A percentile compares a stretch with the other conserved stretches of the same genome.
Conservation (phyloP, 2,797 vertebrate genomes). For the Myotis findleyi region DNA sequence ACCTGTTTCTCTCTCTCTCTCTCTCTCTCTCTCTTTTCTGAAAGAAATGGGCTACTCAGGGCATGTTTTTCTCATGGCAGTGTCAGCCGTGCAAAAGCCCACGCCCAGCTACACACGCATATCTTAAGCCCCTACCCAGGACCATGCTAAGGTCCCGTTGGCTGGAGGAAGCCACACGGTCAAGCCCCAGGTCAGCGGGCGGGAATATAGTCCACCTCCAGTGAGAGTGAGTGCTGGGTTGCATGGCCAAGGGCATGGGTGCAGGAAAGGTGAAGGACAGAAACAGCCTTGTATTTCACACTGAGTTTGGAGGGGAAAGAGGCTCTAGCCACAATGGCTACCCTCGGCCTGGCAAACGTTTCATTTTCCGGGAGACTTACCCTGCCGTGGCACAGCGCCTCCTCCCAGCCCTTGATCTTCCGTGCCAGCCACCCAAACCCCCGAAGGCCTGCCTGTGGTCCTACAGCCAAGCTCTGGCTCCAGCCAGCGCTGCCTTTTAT, state of each 20-base stretch:
- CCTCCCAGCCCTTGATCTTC: neutral
- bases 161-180: neutral
- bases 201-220: fast-evolving
- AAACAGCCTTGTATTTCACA: neutral
- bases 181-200: fast-evolving
- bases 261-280: neutral
- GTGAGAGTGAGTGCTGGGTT: neutral
- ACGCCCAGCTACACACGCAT: neutral
- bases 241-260: fast-evolving
- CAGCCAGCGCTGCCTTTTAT: slow-evolving; percentile 52
- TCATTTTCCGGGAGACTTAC: neutral
- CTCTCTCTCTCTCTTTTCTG: neutral
- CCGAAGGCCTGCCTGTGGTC: slow-evolving; percentile 21
- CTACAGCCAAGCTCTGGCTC: slow-evolving; percentile 49
- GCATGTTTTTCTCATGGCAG: neutral
- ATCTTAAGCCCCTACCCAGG: neutral
- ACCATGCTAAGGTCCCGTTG: neutral
- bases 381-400: neutral
- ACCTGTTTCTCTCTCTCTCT: neutral
- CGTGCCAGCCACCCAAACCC: neutral
- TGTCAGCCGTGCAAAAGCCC: neutral
- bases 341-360: neutral
- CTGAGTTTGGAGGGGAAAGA: neutral
- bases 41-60: neutral
- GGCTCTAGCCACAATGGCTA: neutral